Evolutionary conservation across 2,888 invertebrate species (phyloP).

Genomic region (Liodrosophila aerea): DNA sequence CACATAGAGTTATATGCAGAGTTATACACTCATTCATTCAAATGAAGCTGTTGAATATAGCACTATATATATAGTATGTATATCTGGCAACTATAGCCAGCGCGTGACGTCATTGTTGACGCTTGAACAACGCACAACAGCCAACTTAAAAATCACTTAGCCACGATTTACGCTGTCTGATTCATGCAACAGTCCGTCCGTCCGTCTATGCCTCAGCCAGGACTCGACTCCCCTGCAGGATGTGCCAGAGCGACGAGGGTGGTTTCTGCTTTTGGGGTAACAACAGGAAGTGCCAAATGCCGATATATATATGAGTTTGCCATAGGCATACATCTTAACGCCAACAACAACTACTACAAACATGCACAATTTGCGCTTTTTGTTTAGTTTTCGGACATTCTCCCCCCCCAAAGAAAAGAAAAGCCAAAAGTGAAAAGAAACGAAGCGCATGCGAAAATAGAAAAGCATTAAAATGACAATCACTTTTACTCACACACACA

Average conservation of each 20-base stretch:
- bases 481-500: constrained; percentile 61
- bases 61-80: too few relatives aligned
- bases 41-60: constrained; percentile 13
- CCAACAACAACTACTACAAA: constrained; percentile 22
- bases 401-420: constrained; percentile 15
- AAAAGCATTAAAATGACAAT: constrained; percentile 78
- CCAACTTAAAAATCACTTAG: constrained; percentile 77
- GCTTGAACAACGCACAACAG: constrained; percentile 40
- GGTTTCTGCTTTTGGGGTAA: constrained; percentile 47
- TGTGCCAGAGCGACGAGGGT: constrained; percentile 45
- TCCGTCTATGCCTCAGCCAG: too few relatives aligned
- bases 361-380: constrained; percentile 64
- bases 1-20: constrained; percentile 31
- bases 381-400: constrained; percentile 75
- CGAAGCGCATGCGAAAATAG: constrained; percentile 73
- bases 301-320: constrained; percentile 59
- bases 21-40: constrained; percentile 42
- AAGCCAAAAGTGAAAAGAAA: constrained; percentile 55
- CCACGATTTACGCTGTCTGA: constrained; percentile 77
- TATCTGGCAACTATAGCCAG: too few relatives aligned
- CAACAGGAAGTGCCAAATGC: constrained; percentile 76
- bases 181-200: constrained; percentile 72
- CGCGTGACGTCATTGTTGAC: constrained; percentile 67
- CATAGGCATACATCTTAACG: constrained; percentile 53
- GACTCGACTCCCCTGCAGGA: constrained; percentile 39